Percentiles rank a stretch among this genome's conserved stretches.
Evolutionary conservation across 2,888 invertebrate species (phyloP).

Genomic region (Oligia fasciuncula): DNA sequence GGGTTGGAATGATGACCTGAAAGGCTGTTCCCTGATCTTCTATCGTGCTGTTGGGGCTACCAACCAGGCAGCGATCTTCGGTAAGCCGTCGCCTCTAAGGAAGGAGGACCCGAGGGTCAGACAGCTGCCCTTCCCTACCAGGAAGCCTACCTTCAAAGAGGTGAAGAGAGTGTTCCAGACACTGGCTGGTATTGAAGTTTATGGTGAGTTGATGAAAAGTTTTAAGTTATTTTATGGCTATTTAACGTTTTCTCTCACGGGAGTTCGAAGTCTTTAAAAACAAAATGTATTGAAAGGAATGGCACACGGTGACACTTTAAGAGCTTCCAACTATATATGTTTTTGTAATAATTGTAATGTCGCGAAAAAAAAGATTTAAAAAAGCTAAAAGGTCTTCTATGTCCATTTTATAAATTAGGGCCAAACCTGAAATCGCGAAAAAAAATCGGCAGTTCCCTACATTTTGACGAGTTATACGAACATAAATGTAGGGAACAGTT

Average conservation of each 20-base stretch:
- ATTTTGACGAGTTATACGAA: too few species aligned
- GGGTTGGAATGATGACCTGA: conserved; percentile 92
- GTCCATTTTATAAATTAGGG: too few species aligned
- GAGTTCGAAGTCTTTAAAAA: background rate
- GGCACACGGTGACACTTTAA: background rate
- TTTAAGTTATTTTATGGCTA: background rate
- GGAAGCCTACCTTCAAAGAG: conserved; percentile 95
- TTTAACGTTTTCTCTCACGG: background rate
- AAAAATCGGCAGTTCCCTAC: too few species aligned
- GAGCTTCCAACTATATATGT: too few species aligned
- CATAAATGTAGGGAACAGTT: too few species aligned
- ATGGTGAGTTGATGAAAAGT: conserved; percentile 87
- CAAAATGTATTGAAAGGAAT: background rate
- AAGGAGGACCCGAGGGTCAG: conserved; percentile 91
- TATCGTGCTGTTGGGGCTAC: conserved; percentile 93
- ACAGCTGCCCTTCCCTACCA: conserved; percentile 95
- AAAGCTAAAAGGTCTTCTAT: too few species aligned
- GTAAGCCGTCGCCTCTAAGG: conserved; percentile 92
- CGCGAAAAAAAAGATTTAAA: too few species aligned
- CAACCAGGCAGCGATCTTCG: conserved; percentile 93
- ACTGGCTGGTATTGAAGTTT: conserved; percentile 91
- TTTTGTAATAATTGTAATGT: too few species aligned
- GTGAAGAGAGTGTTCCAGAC: conserved; percentile 93
- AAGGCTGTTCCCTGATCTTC: conserved; percentile 92
- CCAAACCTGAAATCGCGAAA: too few species aligned